A percentile compares a stretch with the other conserved stretches of the same genome.
Conservation (phyloP, 2,888 invertebrate species). For the Anoplius nigerrimus region DNA sequence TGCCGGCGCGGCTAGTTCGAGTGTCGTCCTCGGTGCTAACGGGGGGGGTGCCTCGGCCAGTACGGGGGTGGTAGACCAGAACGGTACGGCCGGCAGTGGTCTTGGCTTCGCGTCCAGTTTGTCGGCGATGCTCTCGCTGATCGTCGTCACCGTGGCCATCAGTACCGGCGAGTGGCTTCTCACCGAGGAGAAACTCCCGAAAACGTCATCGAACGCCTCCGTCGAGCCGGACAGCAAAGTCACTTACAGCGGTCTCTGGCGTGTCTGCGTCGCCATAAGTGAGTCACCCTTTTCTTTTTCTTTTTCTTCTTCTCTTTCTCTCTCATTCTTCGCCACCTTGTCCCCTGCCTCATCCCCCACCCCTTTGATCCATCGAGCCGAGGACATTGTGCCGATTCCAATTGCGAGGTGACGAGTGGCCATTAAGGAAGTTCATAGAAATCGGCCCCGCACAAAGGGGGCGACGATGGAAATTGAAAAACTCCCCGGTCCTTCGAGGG, state of each 20-base stretch:
- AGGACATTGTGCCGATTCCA: no score
- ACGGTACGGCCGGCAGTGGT: slow-evolving; percentile 58
- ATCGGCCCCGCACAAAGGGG: not conserved
- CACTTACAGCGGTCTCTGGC: slow-evolving; percentile 89
- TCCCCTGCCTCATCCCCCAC: no score
- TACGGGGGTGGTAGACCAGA: slow-evolving; percentile 37
- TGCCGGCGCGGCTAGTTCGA: slow-evolving; percentile 41
- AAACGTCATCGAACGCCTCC: slow-evolving; percentile 83
- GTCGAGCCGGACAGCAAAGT: slow-evolving; percentile 84
- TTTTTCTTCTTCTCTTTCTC: no score
- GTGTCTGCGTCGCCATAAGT: slow-evolving; percentile 87
- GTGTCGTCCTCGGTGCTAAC: slow-evolving; percentile 35
- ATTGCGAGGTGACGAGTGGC: no score
- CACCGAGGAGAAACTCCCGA: slow-evolving; percentile 90
- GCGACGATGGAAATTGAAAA: slow-evolving; percentile 38
- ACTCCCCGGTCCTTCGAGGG: not conserved
- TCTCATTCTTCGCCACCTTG: no score
- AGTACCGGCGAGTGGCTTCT: slow-evolving; percentile 90
- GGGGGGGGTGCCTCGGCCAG: slow-evolving; percentile 34
- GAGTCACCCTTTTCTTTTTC: slow-evolving; percentile 74
- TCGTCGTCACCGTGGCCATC: slow-evolving; percentile 84
- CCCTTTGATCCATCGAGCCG: no score
- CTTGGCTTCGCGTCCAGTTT: slow-evolving; percentile 73
- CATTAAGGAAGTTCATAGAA: slow-evolving; percentile 11
- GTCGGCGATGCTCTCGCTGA: slow-evolving; percentile 83